Base-by-base conservation (phyloP, 2,113 vertebrate species). In the Urocynchramus pylzowi region DNA sequence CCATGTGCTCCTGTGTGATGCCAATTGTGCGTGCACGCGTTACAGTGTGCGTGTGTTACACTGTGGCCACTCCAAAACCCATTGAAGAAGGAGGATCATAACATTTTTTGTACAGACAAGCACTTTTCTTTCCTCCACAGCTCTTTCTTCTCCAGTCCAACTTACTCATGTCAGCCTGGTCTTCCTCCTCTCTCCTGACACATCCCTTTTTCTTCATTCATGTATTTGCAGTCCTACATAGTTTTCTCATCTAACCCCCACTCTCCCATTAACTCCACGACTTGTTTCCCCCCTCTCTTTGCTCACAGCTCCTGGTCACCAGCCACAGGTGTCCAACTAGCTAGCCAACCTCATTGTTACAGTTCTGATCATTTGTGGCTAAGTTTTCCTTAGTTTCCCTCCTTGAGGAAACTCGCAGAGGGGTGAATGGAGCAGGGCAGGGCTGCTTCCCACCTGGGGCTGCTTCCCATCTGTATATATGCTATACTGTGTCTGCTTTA, bases 201-300 rank as follows among this genome's bases (percentile, higher is more conserved):
- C 12, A 3, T 49, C 45, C 13, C 24, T 39, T 71, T 87, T 75
- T 17, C 16, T 27, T 79, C 39, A 54, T 30, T 35, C 20, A 27
- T 9, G 5, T 56, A 42, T 77, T 68, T 81, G 60, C 35, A 81
- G 31, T 16, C 19, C 31, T 65, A 20, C 2, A 3, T 16, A n/a
- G 19, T 54, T 84, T 73, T 69, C 54, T 80, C 9, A 52, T 54
- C 18, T 65, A 50, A 65, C 13, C 23, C 19, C 30, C 24, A 61
- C 8, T 45, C 35, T 90, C 28, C 12, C 1, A 0, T 2, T 53
- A 45, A 20, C 54, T 79, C 11, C 49, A 50, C 0, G 0, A 16
- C n/a, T 65, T 22, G 3, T 70, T 60, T 73, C 45, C 18, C 11
- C 23, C 11, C 11, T n/a, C 8, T 68, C n/a, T 53, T 28, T 63